phyloP scores from a whole-genome alignment of 1,140 invertebrate genomes.

The Metaphire vulgaris region DNA sequence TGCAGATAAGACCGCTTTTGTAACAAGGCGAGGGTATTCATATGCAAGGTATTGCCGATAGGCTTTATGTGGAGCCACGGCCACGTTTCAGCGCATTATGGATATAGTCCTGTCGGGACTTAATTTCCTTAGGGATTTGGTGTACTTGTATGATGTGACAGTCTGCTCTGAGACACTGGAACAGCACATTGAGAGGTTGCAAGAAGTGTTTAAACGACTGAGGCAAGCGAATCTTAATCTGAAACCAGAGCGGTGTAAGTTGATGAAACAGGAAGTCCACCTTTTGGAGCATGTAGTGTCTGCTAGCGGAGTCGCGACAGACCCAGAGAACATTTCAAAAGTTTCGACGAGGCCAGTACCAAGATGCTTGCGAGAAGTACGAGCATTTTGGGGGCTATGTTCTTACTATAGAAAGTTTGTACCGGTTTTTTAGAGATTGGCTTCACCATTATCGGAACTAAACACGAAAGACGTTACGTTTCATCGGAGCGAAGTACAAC shows the following conservation, averaged over 20 bases:
- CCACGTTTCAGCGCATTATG: slow-evolving; percentile 39
- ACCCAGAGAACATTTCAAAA: slow-evolving; percentile 39
- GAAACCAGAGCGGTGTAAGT: slow-evolving; percentile 31
- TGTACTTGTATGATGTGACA: slow-evolving; percentile 37
- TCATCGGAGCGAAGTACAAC: neutral
- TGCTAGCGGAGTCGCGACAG: slow-evolving; percentile 34
- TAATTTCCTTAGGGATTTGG: slow-evolving; percentile 22
- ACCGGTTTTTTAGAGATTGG: neutral
- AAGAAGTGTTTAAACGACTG: slow-evolving; percentile 32
- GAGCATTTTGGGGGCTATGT: neutral
- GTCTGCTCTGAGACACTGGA: slow-evolving; percentile 29
- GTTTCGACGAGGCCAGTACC: slow-evolving; percentile 28
- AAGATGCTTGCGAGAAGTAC: neutral
- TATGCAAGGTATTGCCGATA: slow-evolving; percentile 33
- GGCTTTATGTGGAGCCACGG: slow-evolving; percentile 36
- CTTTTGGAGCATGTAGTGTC: slow-evolving; percentile 39
- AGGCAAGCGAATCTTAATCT: slow-evolving; percentile 31
- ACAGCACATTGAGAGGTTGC: too few relatives aligned
- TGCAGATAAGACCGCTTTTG: slow-evolving; percentile 25
- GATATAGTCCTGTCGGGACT: too few relatives aligned
- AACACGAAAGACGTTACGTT: neutral
- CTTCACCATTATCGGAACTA: neutral
- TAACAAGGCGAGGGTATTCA: slow-evolving; percentile 5
- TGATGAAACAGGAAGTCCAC: slow-evolving; percentile 30
- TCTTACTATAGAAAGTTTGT: too few relatives aligned